phyloP scores from a whole-genome alignment of 1,140 invertebrate genomes.

The Venustaconcha ellipsiformis region DNA sequence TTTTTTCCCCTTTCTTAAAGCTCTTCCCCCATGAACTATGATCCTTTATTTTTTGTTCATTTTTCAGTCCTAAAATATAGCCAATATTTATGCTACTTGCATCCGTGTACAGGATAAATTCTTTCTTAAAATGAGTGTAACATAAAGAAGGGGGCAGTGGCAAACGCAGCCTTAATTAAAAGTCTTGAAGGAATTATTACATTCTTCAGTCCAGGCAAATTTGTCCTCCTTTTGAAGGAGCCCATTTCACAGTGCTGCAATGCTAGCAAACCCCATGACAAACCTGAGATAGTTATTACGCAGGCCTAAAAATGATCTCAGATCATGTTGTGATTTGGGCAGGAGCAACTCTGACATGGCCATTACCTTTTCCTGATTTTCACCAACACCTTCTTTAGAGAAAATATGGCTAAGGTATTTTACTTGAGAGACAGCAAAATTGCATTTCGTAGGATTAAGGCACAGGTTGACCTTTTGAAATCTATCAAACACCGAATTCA shows the following conservation, averaged over 20 bases:
- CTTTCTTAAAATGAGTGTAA: slow-evolving; percentile 30
- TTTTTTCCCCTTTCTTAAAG: slow-evolving; percentile 19
- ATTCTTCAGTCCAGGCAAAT: slow-evolving; percentile 16
- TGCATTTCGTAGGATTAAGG: too few relatives aligned
- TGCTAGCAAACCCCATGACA: slow-evolving; percentile 58
- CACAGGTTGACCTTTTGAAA: too few relatives aligned
- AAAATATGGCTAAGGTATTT: slow-evolving; percentile 42
- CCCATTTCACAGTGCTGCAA: slow-evolving; percentile 59
- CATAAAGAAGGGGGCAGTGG: slow-evolving; percentile 42
- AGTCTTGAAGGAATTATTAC: slow-evolving; percentile 37
- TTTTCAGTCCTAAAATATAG: slow-evolving; percentile 36
- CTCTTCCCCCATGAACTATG: slow-evolving; percentile 39
- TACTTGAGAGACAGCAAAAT: slow-evolving; percentile 8
- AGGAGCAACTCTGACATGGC: slow-evolving; percentile 29
- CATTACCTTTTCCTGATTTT: slow-evolving; percentile 7
- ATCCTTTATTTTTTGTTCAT: slow-evolving; percentile 22
- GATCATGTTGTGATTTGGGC: slow-evolving; percentile 58
- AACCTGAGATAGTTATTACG: slow-evolving; percentile 65
- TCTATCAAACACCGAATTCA: too few relatives aligned
- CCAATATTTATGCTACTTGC: slow-evolving; percentile 30
- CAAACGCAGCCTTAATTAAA: slow-evolving; percentile 45
- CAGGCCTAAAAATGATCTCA: slow-evolving; percentile 70
- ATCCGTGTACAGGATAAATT: slow-evolving; percentile 45
- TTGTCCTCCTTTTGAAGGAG: slow-evolving; percentile 40
- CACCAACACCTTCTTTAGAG: slow-evolving; percentile 33